Evolutionary conservation across 1,140 invertebrate species (phyloP).

Genomic region (Drosophila nigromelanica): DNA sequence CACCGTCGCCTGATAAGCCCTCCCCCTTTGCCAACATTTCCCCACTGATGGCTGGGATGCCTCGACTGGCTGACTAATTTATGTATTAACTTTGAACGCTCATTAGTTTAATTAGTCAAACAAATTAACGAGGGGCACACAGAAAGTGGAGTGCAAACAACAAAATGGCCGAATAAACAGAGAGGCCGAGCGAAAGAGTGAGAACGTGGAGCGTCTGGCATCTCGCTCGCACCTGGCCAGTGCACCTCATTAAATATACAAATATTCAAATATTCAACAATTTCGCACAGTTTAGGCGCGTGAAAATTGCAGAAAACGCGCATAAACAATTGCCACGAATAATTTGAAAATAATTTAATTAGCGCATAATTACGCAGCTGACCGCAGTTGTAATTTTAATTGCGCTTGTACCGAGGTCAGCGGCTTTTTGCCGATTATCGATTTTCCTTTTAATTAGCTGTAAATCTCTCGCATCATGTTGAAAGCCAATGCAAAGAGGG

Average conservation of each 20-base stretch:
- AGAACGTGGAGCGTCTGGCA: constrained; percentile 11
- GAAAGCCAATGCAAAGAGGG: constrained; percentile 37
- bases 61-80: constrained; percentile 66
- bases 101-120: constrained; percentile 84
- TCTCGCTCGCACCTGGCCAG: constrained; percentile 51
- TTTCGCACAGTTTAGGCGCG: constrained; percentile 35
- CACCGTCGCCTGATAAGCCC: background rate
- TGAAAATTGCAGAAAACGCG: constrained; percentile 16
- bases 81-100: constrained; percentile 84
- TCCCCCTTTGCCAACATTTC: background rate
- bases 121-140: constrained; percentile 82
- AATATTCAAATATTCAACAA: constrained; percentile 54
- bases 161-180: constrained; percentile 78
- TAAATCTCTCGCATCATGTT: constrained; percentile 63
- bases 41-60: background rate
- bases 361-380: constrained; percentile 79
- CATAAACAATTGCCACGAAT: constrained; percentile 48
- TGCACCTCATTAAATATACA: constrained; percentile 68
- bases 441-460: constrained; percentile 76
- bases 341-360: constrained; percentile 82
- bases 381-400: constrained; percentile 76
- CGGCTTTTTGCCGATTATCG: constrained; percentile 56
- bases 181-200: constrained; percentile 9
- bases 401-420: constrained; percentile 70
- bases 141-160: constrained; percentile 76